phyloP scores from a whole-genome alignment of 2,888 invertebrate genomes.

The Hofmannophila pseudospretella region DNA sequence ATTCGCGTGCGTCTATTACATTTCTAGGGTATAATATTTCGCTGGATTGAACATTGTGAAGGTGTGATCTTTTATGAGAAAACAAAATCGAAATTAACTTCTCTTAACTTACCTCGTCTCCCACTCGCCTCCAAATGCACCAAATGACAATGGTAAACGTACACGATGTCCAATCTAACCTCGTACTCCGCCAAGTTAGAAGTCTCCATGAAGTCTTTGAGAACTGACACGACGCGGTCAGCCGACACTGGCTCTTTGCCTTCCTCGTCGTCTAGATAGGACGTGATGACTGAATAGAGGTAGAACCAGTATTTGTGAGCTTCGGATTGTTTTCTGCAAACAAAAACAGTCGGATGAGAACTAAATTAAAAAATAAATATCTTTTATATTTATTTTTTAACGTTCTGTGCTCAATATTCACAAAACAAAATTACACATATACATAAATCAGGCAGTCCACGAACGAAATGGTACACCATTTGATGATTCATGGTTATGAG shows the following conservation, averaged over 20 bases:
- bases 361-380: no score
- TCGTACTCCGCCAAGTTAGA: constrained; percentile 91
- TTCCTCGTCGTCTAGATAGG: constrained; percentile 67
- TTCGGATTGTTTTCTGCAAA: constrained; percentile 78
- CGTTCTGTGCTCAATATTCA: no score
- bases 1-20: no score
- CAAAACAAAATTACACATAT: no score
- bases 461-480: no score
- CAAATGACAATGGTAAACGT: constrained; percentile 89
- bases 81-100: no score
- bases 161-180: constrained; percentile 86
- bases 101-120: constrained; percentile 67
- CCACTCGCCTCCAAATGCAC: constrained; percentile 72
- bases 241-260: constrained; percentile 31
- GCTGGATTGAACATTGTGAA: no score
- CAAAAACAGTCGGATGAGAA: not conserved
- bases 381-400: no score
- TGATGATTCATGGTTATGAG: no score
- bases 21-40: no score
- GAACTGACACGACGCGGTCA: constrained; percentile 62
- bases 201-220: constrained; percentile 90
- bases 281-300: constrained; percentile 84
- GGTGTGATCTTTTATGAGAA: no score
- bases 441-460: no score
- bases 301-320: constrained; percentile 95